These are phyloP conservation scores for Iguana delicatissima DNA, from an alignment of 2,797 vertebrate species.

Conservation along the genomic window DNA sequence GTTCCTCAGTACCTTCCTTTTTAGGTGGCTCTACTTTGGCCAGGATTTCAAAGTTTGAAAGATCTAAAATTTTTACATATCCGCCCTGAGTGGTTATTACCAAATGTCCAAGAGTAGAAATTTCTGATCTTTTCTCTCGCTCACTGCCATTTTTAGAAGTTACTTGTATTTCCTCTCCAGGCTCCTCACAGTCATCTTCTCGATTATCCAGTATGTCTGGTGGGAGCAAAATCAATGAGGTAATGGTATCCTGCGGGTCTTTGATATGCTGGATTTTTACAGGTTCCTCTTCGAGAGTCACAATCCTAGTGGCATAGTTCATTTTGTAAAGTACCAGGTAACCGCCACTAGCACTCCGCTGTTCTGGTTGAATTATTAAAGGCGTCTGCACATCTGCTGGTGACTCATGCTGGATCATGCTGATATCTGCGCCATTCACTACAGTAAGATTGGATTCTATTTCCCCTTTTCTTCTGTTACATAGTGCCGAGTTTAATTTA, in stretches of 20 bases:
- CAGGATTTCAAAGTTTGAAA: constrained; percentile 95
- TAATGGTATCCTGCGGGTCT: constrained; percentile 95
- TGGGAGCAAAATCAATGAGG: constrained; percentile 95
- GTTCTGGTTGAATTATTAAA: constrained; percentile 86
- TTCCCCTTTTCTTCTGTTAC: constrained; percentile 92
- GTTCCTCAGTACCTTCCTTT: constrained; percentile 92
- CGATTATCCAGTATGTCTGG: constrained; percentile 95
- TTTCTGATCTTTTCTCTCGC: constrained; percentile 87
- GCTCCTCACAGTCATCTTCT: constrained; percentile 96
- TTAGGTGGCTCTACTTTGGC: constrained; percentile 97
- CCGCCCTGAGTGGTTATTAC: constrained; percentile 98
- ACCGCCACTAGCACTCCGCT: constrained; percentile 88
- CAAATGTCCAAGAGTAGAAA: constrained; percentile 91
- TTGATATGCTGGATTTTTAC: constrained; percentile 97
- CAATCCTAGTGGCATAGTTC: constrained; percentile 96
- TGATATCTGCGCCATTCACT: constrained; percentile 83
- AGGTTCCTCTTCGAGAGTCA: constrained; percentile 96
- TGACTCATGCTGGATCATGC: constrained; percentile 85
- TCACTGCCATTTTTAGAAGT: constrained; percentile 85
- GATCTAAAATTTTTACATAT: constrained; percentile 96
- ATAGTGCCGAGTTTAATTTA: constrained; percentile 97
- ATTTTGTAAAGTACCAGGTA: constrained; percentile 97
- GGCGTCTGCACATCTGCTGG: constrained; percentile 84
- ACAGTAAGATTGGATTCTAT: constrained; percentile 83
- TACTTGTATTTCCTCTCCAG: constrained; percentile 87